These are phyloP conservation scores for Lagorchestes hirsutus DNA, from an alignment of 2,797 vertebrate genomes.

Conservation along the genomic window DNA sequence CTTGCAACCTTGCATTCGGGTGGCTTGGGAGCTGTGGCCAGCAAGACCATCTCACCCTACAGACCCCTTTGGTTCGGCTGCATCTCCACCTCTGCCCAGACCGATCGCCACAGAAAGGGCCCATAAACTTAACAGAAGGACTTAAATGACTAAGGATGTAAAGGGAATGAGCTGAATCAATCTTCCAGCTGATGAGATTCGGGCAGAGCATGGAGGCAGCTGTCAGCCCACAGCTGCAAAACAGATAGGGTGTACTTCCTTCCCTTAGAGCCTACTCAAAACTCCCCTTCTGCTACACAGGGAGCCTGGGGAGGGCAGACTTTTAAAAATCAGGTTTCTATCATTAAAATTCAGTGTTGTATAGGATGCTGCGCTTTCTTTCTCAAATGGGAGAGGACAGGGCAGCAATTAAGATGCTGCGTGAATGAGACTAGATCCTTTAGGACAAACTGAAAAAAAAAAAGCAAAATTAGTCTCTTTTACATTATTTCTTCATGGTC, in stretches of 20 bases:
- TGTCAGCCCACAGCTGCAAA: conserved; percentile 47
- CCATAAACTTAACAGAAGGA: conserved; percentile 65
- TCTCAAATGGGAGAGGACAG: conserved; percentile 30
- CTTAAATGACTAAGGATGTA: conserved; percentile 84
- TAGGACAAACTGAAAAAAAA: not conserved
- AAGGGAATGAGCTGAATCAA: conserved; percentile 82
- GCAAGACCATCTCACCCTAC: conserved; percentile 44
- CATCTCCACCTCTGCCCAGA: conserved; percentile 69
- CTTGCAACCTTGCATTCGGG: conserved; percentile 55
- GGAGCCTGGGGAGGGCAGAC: conserved; percentile 11
- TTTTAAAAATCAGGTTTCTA: conserved; percentile 21
- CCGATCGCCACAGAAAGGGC: conserved; percentile 49
- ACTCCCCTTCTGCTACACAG: not conserved
- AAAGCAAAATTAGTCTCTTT: not conserved
- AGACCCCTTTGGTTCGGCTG: conserved; percentile 50
- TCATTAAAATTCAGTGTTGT: conserved; percentile 41
- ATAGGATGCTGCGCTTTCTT: not conserved
- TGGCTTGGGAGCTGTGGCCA: conserved; percentile 64
- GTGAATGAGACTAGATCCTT: not conserved
- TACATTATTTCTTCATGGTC: not conserved
- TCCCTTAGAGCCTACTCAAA: conserved; percentile 11
- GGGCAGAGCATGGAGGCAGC: not conserved
- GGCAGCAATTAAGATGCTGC: not conserved
- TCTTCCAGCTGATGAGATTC: conserved; percentile 69
- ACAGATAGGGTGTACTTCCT: conserved; percentile 43